Conservation (phyloP, 2,797 vertebrate genomes). For the Stomatorhinus walkeri region DNA sequence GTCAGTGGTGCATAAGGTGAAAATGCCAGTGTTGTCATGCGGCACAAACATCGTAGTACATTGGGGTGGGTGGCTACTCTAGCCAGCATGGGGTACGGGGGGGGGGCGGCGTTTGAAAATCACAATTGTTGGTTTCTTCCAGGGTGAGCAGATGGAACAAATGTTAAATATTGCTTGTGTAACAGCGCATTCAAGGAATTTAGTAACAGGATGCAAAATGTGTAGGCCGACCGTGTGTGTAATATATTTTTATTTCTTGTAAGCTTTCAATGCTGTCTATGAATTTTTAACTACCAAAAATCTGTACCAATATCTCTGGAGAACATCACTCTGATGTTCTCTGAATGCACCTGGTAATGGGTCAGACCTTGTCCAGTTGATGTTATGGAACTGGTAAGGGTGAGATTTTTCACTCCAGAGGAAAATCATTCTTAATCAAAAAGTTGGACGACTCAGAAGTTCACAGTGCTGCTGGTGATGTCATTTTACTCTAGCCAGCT, state of each 20-base stretch:
- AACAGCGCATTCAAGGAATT: not conserved
- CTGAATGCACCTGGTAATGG: not conserved
- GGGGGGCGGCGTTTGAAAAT: not conserved
- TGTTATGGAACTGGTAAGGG: not conserved
- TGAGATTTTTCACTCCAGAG: not conserved
- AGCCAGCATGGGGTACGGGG: not conserved
- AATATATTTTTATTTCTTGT: not conserved
- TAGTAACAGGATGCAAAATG: not conserved
- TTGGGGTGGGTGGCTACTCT: not conserved
- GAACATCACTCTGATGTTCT: not conserved
- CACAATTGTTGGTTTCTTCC: not conserved
- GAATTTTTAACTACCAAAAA: not conserved
- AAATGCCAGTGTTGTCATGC: not conserved
- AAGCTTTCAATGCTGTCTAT: not conserved
- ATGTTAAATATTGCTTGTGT: not conserved
- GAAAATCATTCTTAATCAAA: not conserved
- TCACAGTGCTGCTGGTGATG: not conserved
- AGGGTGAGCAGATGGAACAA: constrained; percentile 9
- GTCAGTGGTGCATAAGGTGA: not conserved
- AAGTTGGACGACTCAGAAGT: not conserved
- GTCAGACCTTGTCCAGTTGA: not conserved
- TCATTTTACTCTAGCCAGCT: not conserved
- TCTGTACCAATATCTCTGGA: not conserved
- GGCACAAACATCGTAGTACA: not conserved
- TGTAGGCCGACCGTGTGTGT: not conserved